These are phyloP conservation scores for Pandemis cinnamomeana DNA, from an alignment of 2,888 invertebrate genomes.

Conservation along the genomic window DNA sequence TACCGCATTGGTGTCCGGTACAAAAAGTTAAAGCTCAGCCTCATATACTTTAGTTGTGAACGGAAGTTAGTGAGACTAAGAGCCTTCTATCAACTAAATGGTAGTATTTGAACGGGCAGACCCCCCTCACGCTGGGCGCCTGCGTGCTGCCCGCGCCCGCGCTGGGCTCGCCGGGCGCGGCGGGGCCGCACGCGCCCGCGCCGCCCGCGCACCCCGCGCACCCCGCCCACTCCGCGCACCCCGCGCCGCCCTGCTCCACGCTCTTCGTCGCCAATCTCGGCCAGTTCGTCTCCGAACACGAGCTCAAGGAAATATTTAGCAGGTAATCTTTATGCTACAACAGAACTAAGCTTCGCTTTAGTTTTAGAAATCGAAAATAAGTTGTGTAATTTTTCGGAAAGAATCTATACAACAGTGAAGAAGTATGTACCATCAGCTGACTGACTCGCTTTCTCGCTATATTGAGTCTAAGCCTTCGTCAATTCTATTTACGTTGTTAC, in stretches of 20 bases:
- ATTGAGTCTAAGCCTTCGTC: too few relatives aligned
- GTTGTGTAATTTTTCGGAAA: neutral
- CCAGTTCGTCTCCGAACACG: slow-evolving; percentile 98
- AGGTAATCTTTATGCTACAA: slow-evolving; percentile 87
- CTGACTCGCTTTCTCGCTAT: too few relatives aligned
- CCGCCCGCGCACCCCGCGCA: slow-evolving; percentile 90
- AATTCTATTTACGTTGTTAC: too few relatives aligned
- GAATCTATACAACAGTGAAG: neutral
- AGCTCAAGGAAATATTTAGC: slow-evolving; percentile 99
- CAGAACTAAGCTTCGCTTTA: neutral
- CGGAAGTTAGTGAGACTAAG: neutral
- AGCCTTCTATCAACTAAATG: slow-evolving; percentile 32
- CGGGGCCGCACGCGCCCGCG: slow-evolving; percentile 84
- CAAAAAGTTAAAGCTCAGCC: neutral
- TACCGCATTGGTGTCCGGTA: too few relatives aligned
- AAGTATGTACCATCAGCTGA: neutral
- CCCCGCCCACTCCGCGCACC: slow-evolving; percentile 80
- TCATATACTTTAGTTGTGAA: neutral
- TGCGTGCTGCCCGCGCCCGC: slow-evolving; percentile 97
- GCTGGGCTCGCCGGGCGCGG: slow-evolving; percentile 95
- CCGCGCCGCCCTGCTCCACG: slow-evolving; percentile 97
- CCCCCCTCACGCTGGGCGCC: slow-evolving; percentile 86
- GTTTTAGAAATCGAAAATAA: neutral
- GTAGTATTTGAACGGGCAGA: slow-evolving; percentile 56
- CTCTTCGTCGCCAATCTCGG: slow-evolving; percentile 99